Evolutionary conservation across 2,888 invertebrate species (phyloP).

Genomic region (Lasioglossum lativentre): DNA sequence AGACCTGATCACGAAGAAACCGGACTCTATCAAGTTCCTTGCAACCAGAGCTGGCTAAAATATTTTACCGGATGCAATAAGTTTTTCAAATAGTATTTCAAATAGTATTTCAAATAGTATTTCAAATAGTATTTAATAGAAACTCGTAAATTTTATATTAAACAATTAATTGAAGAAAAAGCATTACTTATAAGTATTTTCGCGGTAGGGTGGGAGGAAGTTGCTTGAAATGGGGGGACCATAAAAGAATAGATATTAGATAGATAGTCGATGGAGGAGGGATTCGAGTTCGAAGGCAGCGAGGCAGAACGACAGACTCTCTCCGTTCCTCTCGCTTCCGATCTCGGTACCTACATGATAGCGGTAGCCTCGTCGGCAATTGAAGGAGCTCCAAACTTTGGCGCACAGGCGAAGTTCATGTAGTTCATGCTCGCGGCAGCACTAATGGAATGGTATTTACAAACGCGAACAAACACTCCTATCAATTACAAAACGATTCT

Average conservation of each 20-base stretch:
- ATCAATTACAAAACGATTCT: slow-evolving; percentile 81
- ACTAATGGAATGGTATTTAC: slow-evolving; percentile 80
- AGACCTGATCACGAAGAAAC: background rate
- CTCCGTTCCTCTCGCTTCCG: slow-evolving; percentile 58
- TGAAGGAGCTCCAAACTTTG: slow-evolving; percentile 64
- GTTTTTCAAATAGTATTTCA: too few species aligned
- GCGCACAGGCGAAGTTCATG: slow-evolving; percentile 63
- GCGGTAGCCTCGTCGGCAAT: slow-evolving; percentile 26
- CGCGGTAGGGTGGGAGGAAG: background rate
- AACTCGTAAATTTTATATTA: too few species aligned
- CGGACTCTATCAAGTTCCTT: background rate
- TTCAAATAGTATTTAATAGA: too few species aligned
- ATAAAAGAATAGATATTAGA: background rate
- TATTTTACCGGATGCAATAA: too few species aligned
- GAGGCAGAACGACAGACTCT: slow-evolving; percentile 23
- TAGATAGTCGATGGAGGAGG: background rate
- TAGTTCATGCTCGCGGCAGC: slow-evolving; percentile 65
- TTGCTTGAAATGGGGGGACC: background rate
- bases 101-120: too few species aligned
- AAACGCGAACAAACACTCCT: slow-evolving; percentile 80
- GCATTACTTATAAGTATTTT: too few species aligned
- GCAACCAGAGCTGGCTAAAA: background rate
- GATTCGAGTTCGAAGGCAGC: background rate
- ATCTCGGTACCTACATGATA: slow-evolving; percentile 7
- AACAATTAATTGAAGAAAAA: too few species aligned